These are phyloP conservation scores for Temnothorax nylanderi DNA, from an alignment of 1,140 invertebrate genomes.

Conservation along the genomic window DNA sequence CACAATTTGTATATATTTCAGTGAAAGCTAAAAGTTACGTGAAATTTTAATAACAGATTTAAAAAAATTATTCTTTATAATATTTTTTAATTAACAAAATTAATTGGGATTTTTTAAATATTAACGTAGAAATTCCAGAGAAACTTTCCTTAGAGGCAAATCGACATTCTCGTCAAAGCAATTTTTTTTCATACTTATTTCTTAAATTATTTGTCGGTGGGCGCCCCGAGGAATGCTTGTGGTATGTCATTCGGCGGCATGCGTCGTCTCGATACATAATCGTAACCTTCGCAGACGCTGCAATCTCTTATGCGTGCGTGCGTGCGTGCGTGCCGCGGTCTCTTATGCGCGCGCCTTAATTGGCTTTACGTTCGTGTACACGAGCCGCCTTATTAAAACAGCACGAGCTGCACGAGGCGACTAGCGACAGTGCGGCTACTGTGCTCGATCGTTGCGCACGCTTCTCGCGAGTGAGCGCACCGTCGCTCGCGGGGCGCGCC, in stretches of 20 bases:
- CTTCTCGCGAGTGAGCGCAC: slow-evolving; percentile 24
- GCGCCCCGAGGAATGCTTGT: slow-evolving; percentile 30
- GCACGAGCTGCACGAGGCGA: slow-evolving; percentile 70
- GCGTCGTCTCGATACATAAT: slow-evolving; percentile 65
- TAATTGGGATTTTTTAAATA: neutral
- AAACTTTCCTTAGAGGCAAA: neutral
- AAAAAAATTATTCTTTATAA: neutral
- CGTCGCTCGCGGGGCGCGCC: neutral
- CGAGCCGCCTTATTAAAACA: slow-evolving; percentile 75
- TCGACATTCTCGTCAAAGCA: neutral
- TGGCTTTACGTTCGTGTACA: slow-evolving; percentile 70
- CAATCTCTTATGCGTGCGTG: slow-evolving; percentile 52
- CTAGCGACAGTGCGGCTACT: slow-evolving; percentile 69
- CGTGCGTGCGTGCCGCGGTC: slow-evolving; percentile 28
- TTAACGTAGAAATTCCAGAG: neutral
- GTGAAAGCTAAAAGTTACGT: no score
- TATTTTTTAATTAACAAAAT: neutral
- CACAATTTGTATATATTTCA: neutral
- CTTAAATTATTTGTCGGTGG: neutral
- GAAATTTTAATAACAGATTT: neutral
- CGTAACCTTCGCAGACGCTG: slow-evolving; percentile 71
- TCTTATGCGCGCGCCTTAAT: slow-evolving; percentile 64
- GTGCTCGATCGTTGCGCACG: slow-evolving; percentile 51
- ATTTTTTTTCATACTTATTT: neutral
- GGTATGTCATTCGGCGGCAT: slow-evolving; percentile 24